phyloP scores from a whole-genome alignment of 2,888 invertebrate genomes.

The Thyatira batis region DNA sequence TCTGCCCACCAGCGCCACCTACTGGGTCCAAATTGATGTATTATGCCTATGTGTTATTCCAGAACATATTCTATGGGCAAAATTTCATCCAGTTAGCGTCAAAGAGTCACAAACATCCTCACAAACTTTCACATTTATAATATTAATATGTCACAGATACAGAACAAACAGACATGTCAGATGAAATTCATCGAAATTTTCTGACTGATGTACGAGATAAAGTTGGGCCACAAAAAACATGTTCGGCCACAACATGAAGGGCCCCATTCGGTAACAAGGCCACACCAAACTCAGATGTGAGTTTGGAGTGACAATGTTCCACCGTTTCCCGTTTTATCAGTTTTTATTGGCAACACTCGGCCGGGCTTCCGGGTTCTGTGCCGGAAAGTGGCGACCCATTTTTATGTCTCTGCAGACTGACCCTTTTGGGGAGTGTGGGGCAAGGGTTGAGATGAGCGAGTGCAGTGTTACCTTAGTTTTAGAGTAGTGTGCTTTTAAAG shows the following conservation, averaged over 20 bases:
- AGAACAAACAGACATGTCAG: too few relatives aligned
- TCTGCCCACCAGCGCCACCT: too few relatives aligned
- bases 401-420: slow-evolving; percentile 22
- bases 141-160: too few relatives aligned
- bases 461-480: neutral
- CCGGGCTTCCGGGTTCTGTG: slow-evolving; percentile 22
- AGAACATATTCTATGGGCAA: too few relatives aligned
- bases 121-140: too few relatives aligned
- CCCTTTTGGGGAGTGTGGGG: slow-evolving; percentile 8
- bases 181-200: too few relatives aligned
- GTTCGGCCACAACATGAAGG: slow-evolving; percentile 1
- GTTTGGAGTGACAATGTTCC: slow-evolving; percentile 5
- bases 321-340: slow-evolving; percentile 39
- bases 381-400: slow-evolving; percentile 30
- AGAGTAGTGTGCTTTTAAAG: neutral
- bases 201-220: neutral
- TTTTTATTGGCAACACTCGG: slow-evolving; percentile 42
- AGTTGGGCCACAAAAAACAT: slow-evolving; percentile 19
- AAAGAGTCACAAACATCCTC: too few relatives aligned
- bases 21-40: too few relatives aligned
- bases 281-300: slow-evolving; percentile 5
- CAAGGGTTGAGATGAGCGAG: neutral
- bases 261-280: neutral
- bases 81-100: too few relatives aligned
- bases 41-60: too few relatives aligned